Evolutionary conservation across 2,113 vertebrate species (phyloP).

Genomic region (Chloroceryle aenea): DNA sequence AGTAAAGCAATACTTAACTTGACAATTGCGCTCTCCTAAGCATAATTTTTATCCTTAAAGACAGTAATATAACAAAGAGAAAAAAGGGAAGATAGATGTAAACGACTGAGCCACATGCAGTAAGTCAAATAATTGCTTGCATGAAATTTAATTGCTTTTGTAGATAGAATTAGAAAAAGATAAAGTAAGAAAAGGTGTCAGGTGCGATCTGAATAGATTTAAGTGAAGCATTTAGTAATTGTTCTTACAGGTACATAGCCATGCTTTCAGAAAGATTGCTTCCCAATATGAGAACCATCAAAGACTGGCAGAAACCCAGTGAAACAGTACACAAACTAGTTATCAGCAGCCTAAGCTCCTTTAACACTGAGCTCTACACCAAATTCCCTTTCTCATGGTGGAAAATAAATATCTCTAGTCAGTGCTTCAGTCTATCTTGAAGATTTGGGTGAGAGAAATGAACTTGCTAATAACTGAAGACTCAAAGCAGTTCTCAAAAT

Average conservation of each 20-base stretch:
- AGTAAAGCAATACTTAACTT: not conserved
- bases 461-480: not conserved
- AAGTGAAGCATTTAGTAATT: not conserved
- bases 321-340: not conserved
- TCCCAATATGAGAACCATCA: not conserved
- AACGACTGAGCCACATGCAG: slow-evolving; percentile 28
- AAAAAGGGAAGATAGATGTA: not conserved
- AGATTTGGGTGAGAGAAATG: not conserved
- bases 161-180: slow-evolving; percentile 32
- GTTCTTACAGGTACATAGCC: not conserved
- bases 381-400: not conserved
- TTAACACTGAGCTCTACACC: not conserved
- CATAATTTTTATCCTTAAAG: not conserved
- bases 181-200: slow-evolving; percentile 19
- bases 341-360: not conserved
- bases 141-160: slow-evolving; percentile 51
- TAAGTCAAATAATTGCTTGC: slow-evolving; percentile 42
- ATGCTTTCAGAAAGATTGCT: not conserved
- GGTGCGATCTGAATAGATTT: slow-evolving; percentile 25
- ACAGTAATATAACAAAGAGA: slow-evolving; percentile 1
- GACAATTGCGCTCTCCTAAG: not conserved
- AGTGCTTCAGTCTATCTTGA: not conserved
- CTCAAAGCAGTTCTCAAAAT: slow-evolving; percentile 19
- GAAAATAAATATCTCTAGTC: not conserved
- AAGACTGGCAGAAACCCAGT: not conserved